Evolutionary conservation across 2,113 vertebrate species (phyloP), one percentile per base, ranked within the genome.

Genomic region (Nibea albiflora): DNA sequence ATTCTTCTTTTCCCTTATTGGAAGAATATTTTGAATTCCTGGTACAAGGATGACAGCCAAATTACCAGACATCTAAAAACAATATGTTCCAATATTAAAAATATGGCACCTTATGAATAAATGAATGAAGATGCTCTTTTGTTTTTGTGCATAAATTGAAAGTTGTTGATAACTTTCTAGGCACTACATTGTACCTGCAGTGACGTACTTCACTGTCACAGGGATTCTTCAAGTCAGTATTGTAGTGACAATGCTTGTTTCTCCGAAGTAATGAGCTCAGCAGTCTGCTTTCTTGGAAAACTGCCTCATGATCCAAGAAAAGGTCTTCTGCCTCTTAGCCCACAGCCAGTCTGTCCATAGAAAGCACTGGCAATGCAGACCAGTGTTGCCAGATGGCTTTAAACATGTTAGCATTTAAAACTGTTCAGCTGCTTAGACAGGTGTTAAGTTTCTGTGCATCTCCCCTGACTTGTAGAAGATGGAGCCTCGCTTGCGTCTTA

Each of bases 391-490:
- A 86, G 69, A 65, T 78, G 81, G 80, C 49, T 87, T 91, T 90
- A 80, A 91, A 90, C 80, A 60, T 64, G 78, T 86, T 90, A 71
- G 75, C 49, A 17, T 80, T 89, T 71, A 47, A 2, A 74, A 73
- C 26, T 71, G 31, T 42, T 85, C 12, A 53, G 66, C 81, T 81
- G 53, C 68, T 87, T 80, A 80, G 22, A 20, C 65, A 42, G 52
- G 49, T 61, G 50, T 46, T 14, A 63, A 15, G 11, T 49, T 56
- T 60, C 60, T 60, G 22, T 22, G 28, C 3, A 63, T 39, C 16
- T 68, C 11, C 35, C 4, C 16, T 60, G 28, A 78, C 7, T 58
- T 52, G 15, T 6, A 28, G 19, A 50, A 14, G 53, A 42, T 8
- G n/a, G 35, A 57, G 16, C 24, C 12, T 26, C 0, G 1, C 4